Base-by-base conservation (phyloP, 2,797 vertebrate genomes). In the Chiloscyllium punctatum region DNA sequence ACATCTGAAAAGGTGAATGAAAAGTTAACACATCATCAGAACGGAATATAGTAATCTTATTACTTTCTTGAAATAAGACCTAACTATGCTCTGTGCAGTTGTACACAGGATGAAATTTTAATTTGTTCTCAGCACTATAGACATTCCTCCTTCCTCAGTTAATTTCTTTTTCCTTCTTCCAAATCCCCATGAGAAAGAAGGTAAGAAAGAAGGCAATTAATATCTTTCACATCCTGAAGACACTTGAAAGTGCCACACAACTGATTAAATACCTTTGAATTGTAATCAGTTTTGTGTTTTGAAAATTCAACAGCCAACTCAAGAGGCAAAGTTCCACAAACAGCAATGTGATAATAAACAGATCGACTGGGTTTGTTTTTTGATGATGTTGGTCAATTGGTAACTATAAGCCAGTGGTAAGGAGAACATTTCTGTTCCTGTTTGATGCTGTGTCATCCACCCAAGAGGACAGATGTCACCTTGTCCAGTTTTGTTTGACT, bases 81-180 rank as follows among this genome's bases (percentile, higher is more conserved):
- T 84, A 48, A 48, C 37, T 18, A 84, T 23, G 18, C 48, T 48
- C 21, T 48, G 82, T 21, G 37, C 18, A 42, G 79, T 5, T 84
- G 4, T 84, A 48, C 82, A 48, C 1, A 23, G 42, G 21, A 84
- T 23, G 18, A 48, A 84, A 23, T 84, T 42, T 84, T 1, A 48
- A 48, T 84, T 18, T 42, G 18, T 84, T 84, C 23, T 21, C 79
- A 84, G 37, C 37, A 84, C 79, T 84, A 18, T 23, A 25, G 5
- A 42, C 21, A 1, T 48, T 79, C 4, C 68, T 69, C 68, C 71
- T 72, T 72, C 5, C 71, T 6, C 68, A 25, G 71, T 72, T 74
- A 74, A 74, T 74, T 74, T 96, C 86, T 2, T 96, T 95, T 95
- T 96, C 96, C 95, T 96, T 95, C 68, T 0, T 84, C 82, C 23